Percentiles rank a stretch among this genome's conserved stretches.
These are phyloP conservation scores for Tachina fera DNA, from an alignment of 2,888 invertebrate species.

Conservation along the genomic window DNA sequence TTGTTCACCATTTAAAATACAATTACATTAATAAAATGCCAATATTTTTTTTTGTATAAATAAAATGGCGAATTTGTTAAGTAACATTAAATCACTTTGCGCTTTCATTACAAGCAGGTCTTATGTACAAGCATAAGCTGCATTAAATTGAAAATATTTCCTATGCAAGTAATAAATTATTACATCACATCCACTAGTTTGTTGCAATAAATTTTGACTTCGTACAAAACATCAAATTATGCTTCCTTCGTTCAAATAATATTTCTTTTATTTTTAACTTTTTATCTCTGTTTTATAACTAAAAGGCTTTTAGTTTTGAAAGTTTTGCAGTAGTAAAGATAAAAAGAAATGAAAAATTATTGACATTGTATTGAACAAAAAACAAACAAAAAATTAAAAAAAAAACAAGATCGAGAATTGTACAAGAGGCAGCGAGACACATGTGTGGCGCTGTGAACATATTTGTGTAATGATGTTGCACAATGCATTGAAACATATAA, in stretches of 20 bases:
- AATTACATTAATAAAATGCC: background rate
- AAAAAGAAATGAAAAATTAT: slow-evolving; percentile 42
- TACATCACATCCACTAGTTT: background rate
- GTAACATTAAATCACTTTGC: slow-evolving; percentile 18
- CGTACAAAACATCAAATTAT: slow-evolving; percentile 20
- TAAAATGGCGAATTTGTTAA: slow-evolving; percentile 13
- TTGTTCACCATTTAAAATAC: background rate
- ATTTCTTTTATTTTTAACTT: slow-evolving; percentile 2
- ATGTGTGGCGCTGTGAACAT: slow-evolving; percentile 6
- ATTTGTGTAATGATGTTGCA: slow-evolving; percentile 45
- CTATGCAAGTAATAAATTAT: too few species aligned
- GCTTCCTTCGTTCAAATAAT: background rate
- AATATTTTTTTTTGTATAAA: background rate
- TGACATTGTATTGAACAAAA: slow-evolving; percentile 24
- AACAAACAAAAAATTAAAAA: background rate
- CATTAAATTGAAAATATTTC: background rate
- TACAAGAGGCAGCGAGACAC: background rate
- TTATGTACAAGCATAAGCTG: background rate
- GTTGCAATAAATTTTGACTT: slow-evolving; percentile 3
- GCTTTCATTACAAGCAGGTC: background rate
- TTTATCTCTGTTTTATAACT: slow-evolving; percentile 28
- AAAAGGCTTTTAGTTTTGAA: slow-evolving; percentile 45
- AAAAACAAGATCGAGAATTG: background rate
- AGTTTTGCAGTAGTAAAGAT: background rate
- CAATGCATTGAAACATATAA: slow-evolving; percentile 35